Conservation (phyloP, 2,113 vertebrate species). For the Elephantulus edwardii region DNA sequence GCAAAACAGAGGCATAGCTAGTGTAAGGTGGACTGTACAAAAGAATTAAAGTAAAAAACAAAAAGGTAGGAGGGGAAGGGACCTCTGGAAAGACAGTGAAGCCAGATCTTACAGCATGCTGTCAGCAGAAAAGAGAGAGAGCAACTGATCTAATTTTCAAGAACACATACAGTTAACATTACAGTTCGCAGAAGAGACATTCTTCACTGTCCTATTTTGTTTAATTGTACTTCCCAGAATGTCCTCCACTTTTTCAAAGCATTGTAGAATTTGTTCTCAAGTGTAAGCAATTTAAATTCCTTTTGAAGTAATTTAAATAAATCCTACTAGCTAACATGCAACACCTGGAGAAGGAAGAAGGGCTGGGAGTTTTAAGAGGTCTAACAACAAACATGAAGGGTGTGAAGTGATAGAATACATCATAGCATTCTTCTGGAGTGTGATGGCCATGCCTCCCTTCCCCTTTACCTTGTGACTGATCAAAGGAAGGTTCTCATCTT, state of each 20-base stretch:
- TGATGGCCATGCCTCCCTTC: too few species aligned
- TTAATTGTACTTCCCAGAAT: constrained; percentile 49
- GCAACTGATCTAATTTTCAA: background rate
- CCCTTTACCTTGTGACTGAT: background rate
- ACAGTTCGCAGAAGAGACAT: constrained; percentile 43
- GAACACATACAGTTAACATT: background rate
- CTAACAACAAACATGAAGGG: background rate
- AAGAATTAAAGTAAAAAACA: too few species aligned
- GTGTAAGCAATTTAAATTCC: constrained; percentile 37
- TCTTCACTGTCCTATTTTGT: constrained; percentile 29
- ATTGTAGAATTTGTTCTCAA: constrained; percentile 21
- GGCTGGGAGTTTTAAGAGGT: background rate
- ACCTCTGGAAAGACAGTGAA: too few species aligned
- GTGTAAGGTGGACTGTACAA: too few species aligned
- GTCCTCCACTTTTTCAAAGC: constrained; percentile 13
- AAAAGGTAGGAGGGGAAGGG: too few species aligned
- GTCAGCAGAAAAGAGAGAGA: too few species aligned
- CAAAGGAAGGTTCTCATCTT: background rate
- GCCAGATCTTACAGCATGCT: too few species aligned
- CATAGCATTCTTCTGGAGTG: background rate
- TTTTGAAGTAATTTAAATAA: constrained; percentile 41
- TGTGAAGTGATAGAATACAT: background rate
- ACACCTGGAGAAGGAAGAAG: background rate
- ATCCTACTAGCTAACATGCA: background rate
- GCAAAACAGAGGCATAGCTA: too few species aligned